phyloP scores from a whole-genome alignment of 1,140 invertebrate genomes.

The Trachymyrmex cornetzi region DNA sequence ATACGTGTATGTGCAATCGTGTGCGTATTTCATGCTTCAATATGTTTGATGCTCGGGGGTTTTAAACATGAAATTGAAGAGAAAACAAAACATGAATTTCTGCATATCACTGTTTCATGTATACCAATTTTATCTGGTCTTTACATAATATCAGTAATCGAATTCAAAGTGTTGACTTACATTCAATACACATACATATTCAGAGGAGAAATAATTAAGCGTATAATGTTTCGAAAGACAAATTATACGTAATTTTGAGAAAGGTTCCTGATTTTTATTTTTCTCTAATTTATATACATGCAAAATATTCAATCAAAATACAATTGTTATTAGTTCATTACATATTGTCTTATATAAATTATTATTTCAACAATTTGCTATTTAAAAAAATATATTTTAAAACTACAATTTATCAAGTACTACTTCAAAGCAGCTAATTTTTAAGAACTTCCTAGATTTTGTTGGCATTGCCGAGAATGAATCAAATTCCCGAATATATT shows the following conservation, averaged over 20 bases:
- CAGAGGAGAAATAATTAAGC: constrained; percentile 23
- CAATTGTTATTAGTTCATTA: neutral
- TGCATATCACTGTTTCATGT: neutral
- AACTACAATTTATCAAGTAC: neutral
- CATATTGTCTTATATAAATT: neutral
- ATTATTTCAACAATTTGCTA: neutral
- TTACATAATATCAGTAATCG: constrained; percentile 11
- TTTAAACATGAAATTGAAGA: neutral
- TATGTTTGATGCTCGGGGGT: neutral
- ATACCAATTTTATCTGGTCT: neutral
- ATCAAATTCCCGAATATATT: neutral
- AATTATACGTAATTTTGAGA: neutral
- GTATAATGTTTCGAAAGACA: constrained; percentile 18
- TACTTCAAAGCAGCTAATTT: neutral
- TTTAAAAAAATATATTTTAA: neutral
- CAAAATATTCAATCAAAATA: neutral
- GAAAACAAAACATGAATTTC: neutral
- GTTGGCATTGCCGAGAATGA: neutral
- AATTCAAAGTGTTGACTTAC: neutral
- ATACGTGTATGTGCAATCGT: neutral
- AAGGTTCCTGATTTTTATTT: constrained; percentile 59
- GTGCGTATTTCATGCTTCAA: neutral
- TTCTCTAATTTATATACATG: neutral
- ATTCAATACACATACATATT: neutral
- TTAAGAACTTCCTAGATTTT: neutral